Conservation (phyloP, 2,113 vertebrate species). For the Oceanites oceanicus region DNA sequence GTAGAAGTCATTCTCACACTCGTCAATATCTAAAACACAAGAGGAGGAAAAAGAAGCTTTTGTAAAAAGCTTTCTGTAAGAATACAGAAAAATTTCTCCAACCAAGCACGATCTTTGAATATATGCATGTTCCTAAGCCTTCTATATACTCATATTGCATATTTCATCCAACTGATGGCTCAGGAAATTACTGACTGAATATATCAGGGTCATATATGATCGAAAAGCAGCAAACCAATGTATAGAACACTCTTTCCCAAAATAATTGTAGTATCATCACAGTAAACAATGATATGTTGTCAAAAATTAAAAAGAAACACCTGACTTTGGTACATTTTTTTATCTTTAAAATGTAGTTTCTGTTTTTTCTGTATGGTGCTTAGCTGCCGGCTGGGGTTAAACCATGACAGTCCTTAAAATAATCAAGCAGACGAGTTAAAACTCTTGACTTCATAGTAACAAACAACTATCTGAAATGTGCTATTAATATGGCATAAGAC, state of each 20-base stretch:
- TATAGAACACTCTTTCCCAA: background rate
- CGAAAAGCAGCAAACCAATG: background rate
- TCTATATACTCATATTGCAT: background rate
- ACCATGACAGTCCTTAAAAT: background rate
- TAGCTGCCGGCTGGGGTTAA: no score
- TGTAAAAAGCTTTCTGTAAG: background rate
- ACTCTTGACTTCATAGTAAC: background rate
- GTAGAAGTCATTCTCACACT: conserved; percentile 96
- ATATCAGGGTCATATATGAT: background rate
- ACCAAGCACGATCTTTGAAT: background rate
- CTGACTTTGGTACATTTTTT: background rate
- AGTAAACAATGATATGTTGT: background rate
- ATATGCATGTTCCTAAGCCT: background rate
- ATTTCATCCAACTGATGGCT: background rate
- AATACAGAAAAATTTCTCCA: background rate
- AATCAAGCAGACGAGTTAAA: background rate
- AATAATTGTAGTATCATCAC: background rate
- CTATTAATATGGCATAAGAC: background rate
- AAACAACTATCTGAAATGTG: background rate
- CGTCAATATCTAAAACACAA: conserved; percentile 88
- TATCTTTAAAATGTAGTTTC: background rate
- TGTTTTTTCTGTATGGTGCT: background rate
- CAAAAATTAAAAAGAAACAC: background rate
- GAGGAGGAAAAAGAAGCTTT: background rate
- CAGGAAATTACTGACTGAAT: background rate